Conservation (phyloP, 2,113 vertebrate genomes). For the Ptilorrhoa leucosticta region DNA sequence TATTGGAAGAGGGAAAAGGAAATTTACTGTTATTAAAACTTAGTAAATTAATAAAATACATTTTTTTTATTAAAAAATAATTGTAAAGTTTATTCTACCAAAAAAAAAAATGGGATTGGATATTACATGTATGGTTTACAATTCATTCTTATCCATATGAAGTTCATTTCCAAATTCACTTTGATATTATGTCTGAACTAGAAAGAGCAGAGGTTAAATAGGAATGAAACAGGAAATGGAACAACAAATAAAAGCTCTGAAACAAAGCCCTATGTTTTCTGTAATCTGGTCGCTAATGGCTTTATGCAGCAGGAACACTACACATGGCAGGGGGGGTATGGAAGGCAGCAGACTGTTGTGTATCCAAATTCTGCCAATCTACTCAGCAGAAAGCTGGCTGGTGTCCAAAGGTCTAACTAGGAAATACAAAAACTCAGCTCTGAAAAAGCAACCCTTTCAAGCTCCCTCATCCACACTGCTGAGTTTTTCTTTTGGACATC, state of each 20-base stretch:
- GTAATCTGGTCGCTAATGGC: slow-evolving; percentile 6
- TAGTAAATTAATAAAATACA: background rate
- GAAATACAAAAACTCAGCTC: background rate
- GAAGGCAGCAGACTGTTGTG: background rate
- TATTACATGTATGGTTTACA: background rate
- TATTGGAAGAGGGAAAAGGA: background rate
- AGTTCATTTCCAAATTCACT: slow-evolving; percentile 54
- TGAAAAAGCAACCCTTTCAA: slow-evolving; percentile 6
- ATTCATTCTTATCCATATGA: slow-evolving; percentile 1
- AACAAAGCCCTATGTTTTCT: slow-evolving; percentile 18
- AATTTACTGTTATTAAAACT: background rate
- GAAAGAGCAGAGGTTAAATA: slow-evolving; percentile 51
- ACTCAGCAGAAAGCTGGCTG: slow-evolving; percentile 31
- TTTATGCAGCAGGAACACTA: background rate
- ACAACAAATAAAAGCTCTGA: slow-evolving; percentile 63
- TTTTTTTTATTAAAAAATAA: slow-evolving; percentile 39
- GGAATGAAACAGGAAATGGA: slow-evolving; percentile 64
- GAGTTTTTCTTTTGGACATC: background rate
- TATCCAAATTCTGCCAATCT: background rate
- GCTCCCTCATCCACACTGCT: background rate
- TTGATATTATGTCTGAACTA: slow-evolving; percentile 32
- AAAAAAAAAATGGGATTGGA: background rate
- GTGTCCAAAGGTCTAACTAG: background rate
- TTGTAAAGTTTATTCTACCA: background rate
- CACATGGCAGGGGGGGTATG: background rate